Evolutionary conservation across 2,888 invertebrate species (phyloP), one percentile per base, ranked within the genome.

Genomic region (Andrena minutula): DNA sequence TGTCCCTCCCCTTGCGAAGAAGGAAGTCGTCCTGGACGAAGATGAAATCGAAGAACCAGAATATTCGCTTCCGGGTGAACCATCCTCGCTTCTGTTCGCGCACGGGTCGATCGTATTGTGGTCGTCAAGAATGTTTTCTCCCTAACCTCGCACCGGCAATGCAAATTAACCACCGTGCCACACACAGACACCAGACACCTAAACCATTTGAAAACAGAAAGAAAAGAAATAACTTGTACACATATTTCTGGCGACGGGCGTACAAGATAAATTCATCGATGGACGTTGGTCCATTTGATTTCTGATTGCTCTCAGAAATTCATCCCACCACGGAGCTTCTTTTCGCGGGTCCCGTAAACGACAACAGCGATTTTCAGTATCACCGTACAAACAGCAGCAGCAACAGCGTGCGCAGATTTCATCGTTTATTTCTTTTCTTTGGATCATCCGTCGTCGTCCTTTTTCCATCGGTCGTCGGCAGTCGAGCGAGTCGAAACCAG

Each of bases 151-250:
- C 84, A 81, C 79, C 47, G 64, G 78, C 87, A 74, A 80, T 82
- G 85, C 79, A 74, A 78, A 77, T 78, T 83, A 80, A 80, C 65
- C 79, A 87, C 80, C 85, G 86, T 85, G 74, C 74, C 78, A 79
- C 83, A 58, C 60, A 76, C 32, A 77, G 51, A 75, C 72, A 79
- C 64, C 49, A 60, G 10, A 32, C 20, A 78, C 66, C 68, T 20
- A 53, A 6, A 16, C 35, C 32, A 20, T 32, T 61, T 49, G 32
- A 41, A 4, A 41, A 41, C 41, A 5, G 2, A 66, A 66, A 32
- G 12, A 47, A 53, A 41, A 51, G 51, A 16, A 41, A 41, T 41
- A 16, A 41, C 41, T 16, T 1, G 41, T 20, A 51, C 30, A 26
- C 16, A 65, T 56, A 47, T 56, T 26, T 28, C 20, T 35, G 32